Evolutionary conservation across 2,113 vertebrate species (phyloP), one percentile per base, ranked within the genome.

Genomic region (Eira barbara): DNA sequence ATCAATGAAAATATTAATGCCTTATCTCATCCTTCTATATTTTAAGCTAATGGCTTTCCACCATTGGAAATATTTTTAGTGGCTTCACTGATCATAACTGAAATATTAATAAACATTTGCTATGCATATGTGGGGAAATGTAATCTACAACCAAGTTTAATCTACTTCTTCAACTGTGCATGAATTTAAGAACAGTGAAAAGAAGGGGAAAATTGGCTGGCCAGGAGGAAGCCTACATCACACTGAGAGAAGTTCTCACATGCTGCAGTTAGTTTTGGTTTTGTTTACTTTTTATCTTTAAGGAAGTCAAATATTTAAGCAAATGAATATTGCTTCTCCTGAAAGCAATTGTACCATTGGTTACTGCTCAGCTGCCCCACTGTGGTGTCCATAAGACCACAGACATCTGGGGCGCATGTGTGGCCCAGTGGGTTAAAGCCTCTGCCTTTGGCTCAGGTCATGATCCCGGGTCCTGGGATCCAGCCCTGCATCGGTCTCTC

Each of bases 351-450:
- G 25, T 23, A 4, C 13, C 7, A 57, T 17, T 11, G 31, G 7
- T 29, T 78, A 5, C 42, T 86, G 8, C 69, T 42, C 47, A 12
- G 17, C 6, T 52, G 13, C 2, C 34, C 1, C 13, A 42, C 9
- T 31, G 9, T 0, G 5, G 25, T 15, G 20, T 47, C 7, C 2
- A 3, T 18, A 63, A 27, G 29, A 78, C 4, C 2, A 82, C 1
- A 55, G 17, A 18, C 17, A 18, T 55, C 52, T 55, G 52, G 52
- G 52, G 52, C 1, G 17, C 52, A 17, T 55, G 52, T 17, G 52
- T 55, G 52, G 52, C 52, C 17, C 52, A 18, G 52, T 55, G 52
- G 17, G 52, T 55, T 55, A 55, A 55, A 55, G 52, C 52, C 17
- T 55, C 5, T 55, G 17, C 17, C 52, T 55, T 55, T 1, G 17